Conservation (phyloP, 92 coral and sea anemone species). For the Muricea muricata region DNA sequence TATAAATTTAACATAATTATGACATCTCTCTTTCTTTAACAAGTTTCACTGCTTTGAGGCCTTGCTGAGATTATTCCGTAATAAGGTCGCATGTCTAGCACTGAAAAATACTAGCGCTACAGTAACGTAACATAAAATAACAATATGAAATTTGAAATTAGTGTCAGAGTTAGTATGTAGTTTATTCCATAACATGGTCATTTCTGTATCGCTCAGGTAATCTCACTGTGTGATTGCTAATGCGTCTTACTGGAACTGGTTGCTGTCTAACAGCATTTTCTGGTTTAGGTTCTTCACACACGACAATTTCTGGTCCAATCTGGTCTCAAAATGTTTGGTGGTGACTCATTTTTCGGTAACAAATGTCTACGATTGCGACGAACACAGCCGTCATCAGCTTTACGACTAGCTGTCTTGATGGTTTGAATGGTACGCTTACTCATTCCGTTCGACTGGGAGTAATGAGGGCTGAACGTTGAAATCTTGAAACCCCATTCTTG, state of each 20-base stretch:
- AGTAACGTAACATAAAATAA: no score
- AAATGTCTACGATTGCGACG: slow-evolving; percentile 48
- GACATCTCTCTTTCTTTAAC: no score
- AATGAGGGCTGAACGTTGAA: no score
- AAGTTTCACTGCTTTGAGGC: no score
- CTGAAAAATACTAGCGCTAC: no score
- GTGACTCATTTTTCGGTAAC: slow-evolving; percentile 37
- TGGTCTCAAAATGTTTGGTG: slow-evolving; percentile 22
- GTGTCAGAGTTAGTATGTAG: no score
- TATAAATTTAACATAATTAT: no score
- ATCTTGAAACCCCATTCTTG: slow-evolving; percentile 67
- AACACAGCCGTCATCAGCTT: slow-evolving; percentile 38
- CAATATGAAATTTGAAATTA: no score
- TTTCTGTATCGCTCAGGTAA: slow-evolving; percentile 31
- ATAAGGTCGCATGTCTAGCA: no score
- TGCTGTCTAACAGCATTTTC: neutral
- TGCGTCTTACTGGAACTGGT: no score
- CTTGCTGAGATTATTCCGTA: no score
- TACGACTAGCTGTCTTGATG: slow-evolving; percentile 43
- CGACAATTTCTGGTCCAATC: neutral
- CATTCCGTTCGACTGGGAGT: slow-evolving; percentile 69
- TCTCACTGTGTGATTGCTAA: no score
- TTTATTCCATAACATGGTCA: slow-evolving; percentile 39
- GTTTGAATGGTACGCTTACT: slow-evolving; percentile 63
- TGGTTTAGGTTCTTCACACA: neutral